phyloP scores from a whole-genome alignment of 2,113 vertebrate genomes.

The Hemiprocne comata region DNA sequence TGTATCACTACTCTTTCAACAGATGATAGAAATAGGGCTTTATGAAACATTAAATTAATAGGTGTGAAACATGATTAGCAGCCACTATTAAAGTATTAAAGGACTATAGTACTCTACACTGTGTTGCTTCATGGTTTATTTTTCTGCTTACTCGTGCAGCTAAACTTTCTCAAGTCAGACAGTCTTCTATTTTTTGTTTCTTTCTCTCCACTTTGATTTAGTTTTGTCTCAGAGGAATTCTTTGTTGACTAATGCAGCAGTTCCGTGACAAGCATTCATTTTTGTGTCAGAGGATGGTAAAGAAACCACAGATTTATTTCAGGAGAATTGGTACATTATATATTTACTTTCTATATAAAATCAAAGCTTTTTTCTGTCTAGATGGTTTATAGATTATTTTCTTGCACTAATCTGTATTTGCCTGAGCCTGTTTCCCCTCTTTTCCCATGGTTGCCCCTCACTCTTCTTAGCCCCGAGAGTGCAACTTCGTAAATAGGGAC shows the following conservation, averaged over 20 bases:
- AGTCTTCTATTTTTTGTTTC: background rate
- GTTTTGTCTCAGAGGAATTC: background rate
- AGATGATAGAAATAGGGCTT: background rate
- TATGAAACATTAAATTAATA: conserved; percentile 38
- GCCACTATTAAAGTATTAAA: background rate
- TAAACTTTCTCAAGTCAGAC: background rate
- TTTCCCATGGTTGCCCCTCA: background rate
- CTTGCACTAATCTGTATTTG: background rate
- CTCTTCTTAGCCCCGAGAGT: background rate
- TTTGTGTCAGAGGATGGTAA: background rate
- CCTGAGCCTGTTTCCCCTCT: background rate
- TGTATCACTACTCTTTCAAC: conserved; percentile 65
- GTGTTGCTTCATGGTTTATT: background rate
- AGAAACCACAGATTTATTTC: background rate
- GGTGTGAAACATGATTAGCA: conserved; percentile 14
- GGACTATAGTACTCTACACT: background rate
- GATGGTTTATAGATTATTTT: background rate
- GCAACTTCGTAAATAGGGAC: background rate
- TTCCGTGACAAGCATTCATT: background rate
- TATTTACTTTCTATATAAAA: background rate
- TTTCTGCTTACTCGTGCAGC: background rate
- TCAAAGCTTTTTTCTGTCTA: background rate
- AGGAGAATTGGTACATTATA: background rate
- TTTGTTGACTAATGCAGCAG: background rate
- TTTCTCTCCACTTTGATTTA: background rate